phyloP scores from a whole-genome alignment of 2,113 vertebrate genomes.

The Oriolus oriolus region DNA sequence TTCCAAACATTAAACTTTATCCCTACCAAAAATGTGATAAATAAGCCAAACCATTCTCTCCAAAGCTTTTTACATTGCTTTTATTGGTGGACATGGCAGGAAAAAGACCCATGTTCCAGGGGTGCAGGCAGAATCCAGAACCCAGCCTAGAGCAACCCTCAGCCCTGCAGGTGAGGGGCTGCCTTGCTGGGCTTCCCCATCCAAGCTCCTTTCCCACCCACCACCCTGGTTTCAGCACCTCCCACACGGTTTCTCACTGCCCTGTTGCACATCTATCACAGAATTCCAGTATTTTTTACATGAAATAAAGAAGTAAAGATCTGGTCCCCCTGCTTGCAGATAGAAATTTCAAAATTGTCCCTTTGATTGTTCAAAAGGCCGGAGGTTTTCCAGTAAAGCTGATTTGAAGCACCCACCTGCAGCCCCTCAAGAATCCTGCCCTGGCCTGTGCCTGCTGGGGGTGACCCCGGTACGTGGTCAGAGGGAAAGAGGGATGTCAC shows the following conservation, averaged over 20 bases:
- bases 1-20: background rate
- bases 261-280: accelerated
- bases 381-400: background rate
- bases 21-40: background rate
- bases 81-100: accelerated
- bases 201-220: background rate
- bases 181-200: background rate
- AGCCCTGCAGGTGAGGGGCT: background rate
- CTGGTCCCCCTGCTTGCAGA: background rate
- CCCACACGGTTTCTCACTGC: background rate
- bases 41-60: background rate
- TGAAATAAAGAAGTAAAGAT: background rate
- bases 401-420: background rate
- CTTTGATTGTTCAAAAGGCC: background rate
- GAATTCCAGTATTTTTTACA: accelerated
- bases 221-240: accelerated
- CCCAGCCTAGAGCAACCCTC: background rate
- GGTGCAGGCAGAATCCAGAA: background rate
- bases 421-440: background rate
- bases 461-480: accelerated
- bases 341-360: accelerated
- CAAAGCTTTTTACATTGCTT: background rate
- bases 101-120: accelerated
- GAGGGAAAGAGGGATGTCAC: background rate
- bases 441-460: too few relatives aligned